Evolutionary conservation across 2,113 vertebrate genomes (phyloP), one percentile per base, ranked within the genome.

Genomic region (Ophiodon elongatus): DNA sequence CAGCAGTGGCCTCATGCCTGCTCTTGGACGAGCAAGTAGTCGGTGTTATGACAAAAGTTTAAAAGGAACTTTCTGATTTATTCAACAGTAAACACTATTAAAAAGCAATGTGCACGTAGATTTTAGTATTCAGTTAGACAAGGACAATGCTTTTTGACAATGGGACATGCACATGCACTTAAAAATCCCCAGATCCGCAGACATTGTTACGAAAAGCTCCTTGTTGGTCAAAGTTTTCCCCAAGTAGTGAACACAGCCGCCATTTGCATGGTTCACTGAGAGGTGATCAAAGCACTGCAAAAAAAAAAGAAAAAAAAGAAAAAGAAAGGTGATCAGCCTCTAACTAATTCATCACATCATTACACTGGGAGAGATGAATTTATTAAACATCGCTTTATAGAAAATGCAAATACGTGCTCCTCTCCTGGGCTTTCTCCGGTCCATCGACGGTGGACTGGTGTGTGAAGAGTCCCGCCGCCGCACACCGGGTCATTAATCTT

Each of bases 161-260:
- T n/a, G 43, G 14, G 19, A 82, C 75, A 79, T 59, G 74, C 35
- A 68, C 25, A 67, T 63, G 43, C 62, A 73, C 83, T 88, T 68
- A 88, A 43, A 25, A 71, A 59, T 79, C 56, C 69, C 70, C 21
- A 37, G 50, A 64, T 78, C 67, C 14, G 50, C 39, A 2, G 45
- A 33, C 31, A 33, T 31, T n/a, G 19, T 56, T 72, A 59, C 35
- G 3, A 68, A 56, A 63, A 35, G 21, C 63, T 52, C 27, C 25
- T 31, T 31, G 33, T 9, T 27, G 62, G 27, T 47, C 50, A 33
- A 21, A 43, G 14, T 54, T 37, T n/a, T 59, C 29, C 41, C 2
- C 1, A n/a, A 67, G 75, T 52, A 3, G 8, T 50, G 11, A 71
- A 43, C 19, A 33, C 0, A 23, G n/a, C 15, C 47, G 27, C 21